These are phyloP conservation scores for Diachasma alloeum DNA, from an alignment of 1,140 invertebrate species.

Conservation along the genomic window DNA sequence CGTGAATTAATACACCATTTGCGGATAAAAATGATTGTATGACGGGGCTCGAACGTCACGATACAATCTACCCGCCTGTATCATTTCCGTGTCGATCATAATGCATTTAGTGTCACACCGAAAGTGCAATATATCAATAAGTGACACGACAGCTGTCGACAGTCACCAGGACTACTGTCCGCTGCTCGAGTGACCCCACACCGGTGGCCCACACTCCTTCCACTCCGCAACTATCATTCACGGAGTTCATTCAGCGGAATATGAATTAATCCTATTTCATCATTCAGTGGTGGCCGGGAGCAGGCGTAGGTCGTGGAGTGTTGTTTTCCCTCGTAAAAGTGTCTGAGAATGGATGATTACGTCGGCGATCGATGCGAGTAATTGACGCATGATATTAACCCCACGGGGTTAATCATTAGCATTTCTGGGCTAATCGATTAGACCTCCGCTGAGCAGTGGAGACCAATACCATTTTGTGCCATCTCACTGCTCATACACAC, in stretches of 20 bases:
- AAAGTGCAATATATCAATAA: conserved; percentile 43
- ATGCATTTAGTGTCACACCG: conserved; percentile 31
- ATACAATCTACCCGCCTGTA: conserved; percentile 10
- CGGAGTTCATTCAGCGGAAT: conserved; percentile 29
- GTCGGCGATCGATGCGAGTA: conserved; percentile 25
- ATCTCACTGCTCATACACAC: conserved; percentile 10
- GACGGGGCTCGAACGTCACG: neutral
- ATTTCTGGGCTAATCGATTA: conserved; percentile 52
- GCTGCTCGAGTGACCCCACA: conserved; percentile 35
- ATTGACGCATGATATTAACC: conserved; percentile 56
- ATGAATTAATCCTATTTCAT: conserved; percentile 47
- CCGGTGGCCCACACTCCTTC: conserved; percentile 37
- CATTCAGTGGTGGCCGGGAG: neutral
- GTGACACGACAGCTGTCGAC: conserved; percentile 42
- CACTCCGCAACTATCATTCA: conserved; percentile 44
- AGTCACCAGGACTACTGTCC: conserved; percentile 36
- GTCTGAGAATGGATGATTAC: neutral
- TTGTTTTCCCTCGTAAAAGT: neutral
- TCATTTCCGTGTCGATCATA: conserved; percentile 34
- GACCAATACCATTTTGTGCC: conserved; percentile 13
- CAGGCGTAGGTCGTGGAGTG: neutral
- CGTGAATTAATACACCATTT: neutral
- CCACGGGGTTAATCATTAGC: conserved; percentile 54
- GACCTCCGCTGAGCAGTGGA: neutral
- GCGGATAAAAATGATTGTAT: neutral